phyloP scores from a whole-genome alignment of 1,140 invertebrate species.

The Heliothis subflexa region DNA sequence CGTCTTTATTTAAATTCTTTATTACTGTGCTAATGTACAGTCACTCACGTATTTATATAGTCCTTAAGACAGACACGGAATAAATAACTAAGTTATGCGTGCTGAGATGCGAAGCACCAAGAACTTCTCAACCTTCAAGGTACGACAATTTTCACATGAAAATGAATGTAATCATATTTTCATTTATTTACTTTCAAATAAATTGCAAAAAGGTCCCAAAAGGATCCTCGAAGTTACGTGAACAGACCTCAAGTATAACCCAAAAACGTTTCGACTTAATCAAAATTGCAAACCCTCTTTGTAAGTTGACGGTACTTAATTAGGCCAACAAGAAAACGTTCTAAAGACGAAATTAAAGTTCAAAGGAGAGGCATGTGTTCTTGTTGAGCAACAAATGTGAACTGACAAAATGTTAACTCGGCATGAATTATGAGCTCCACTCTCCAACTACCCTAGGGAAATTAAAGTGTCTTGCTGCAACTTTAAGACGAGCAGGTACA shows the following conservation, averaged over 20 bases:
- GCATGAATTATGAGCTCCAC: constrained; percentile 83
- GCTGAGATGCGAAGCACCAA: not conserved
- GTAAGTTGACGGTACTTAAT: constrained; percentile 60
- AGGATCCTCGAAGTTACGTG: constrained; percentile 34
- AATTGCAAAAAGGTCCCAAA: constrained; percentile 36
- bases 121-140: not conserved
- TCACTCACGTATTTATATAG: constrained; percentile 29
- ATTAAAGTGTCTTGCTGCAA: constrained; percentile 84
- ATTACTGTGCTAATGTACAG: constrained; percentile 25
- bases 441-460: constrained; percentile 74
- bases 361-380: constrained; percentile 61
- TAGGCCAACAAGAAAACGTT: constrained; percentile 58
- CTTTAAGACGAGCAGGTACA: constrained; percentile 80
- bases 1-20: constrained; percentile 30
- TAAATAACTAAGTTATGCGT: constrained; percentile 9
- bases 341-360: constrained; percentile 61
- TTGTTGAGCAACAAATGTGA: constrained; percentile 70
- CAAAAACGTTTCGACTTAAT: constrained; percentile 51
- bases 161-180: not conserved
- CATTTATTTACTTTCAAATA: not conserved
- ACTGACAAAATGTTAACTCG: constrained; percentile 84
- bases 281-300: constrained; percentile 53
- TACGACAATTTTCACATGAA: not conserved
- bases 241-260: constrained; percentile 38
- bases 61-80: constrained; percentile 25